Conservation (phyloP, 2,888 invertebrate species). For the Brachypalpus laphriformis region DNA sequence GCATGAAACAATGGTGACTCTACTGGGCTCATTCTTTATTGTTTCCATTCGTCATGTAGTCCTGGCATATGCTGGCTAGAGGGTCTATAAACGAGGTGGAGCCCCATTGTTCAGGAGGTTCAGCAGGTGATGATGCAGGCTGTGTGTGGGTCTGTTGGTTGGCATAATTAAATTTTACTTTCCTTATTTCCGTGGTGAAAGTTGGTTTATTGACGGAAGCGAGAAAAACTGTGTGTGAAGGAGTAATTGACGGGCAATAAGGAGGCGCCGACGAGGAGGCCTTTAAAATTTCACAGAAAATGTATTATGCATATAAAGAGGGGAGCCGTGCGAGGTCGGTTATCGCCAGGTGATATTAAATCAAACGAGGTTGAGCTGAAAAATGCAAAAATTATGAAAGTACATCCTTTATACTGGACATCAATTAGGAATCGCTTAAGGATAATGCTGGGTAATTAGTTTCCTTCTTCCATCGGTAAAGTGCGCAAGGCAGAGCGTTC, state of each 20-base stretch:
- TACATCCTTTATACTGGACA: not conserved
- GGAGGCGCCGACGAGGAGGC: too few relatives aligned
- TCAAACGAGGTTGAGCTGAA: not conserved
- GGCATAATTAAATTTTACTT: constrained; percentile 64
- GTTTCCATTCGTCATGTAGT: constrained; percentile 68
- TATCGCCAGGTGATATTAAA: not conserved
- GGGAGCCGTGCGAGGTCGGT: not conserved
- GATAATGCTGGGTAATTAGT: not conserved
- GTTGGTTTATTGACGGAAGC: constrained; percentile 67
- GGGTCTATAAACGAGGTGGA: not conserved
- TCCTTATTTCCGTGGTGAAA: constrained; percentile 59
- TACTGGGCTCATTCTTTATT: constrained; percentile 57
- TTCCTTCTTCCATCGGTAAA: not conserved
- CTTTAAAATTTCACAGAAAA: not conserved
- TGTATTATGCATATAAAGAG: not conserved
- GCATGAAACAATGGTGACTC: constrained; percentile 68
- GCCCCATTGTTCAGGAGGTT: constrained; percentile 38
- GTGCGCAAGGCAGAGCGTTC: not conserved
- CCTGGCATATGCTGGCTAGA: constrained; percentile 47
- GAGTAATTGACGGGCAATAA: not conserved
- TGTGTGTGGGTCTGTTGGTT: constrained; percentile 10
- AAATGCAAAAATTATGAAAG: constrained; percentile 9
- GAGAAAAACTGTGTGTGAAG: constrained; percentile 34
- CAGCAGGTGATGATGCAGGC: constrained; percentile 53
- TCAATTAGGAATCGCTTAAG: not conserved